Conservation (phyloP, 2,888 invertebrate species). For the Criorhina ranunculi region DNA sequence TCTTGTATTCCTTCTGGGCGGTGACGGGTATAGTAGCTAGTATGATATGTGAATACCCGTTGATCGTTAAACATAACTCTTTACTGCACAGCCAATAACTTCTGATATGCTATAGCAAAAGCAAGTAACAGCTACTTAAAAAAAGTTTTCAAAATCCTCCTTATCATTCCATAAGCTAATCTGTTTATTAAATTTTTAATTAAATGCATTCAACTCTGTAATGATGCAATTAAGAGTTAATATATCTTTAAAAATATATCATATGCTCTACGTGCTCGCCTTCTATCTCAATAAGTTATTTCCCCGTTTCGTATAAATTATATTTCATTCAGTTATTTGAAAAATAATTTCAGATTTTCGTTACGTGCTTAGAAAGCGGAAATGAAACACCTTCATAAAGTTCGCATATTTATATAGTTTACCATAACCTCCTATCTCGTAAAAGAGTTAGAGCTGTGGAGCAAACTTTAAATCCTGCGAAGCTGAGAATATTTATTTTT, state of each 20-base stretch:
- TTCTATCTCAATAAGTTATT: conserved; percentile 44
- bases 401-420: conserved; percentile 49
- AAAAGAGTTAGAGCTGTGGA: conserved; percentile 13
- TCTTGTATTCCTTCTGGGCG: too few species aligned
- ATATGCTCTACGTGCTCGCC: conserved; percentile 49
- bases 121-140: not conserved
- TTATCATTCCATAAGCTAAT: conserved; percentile 3
- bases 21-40: too few species aligned
- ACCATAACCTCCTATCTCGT: not conserved
- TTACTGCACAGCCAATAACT: too few species aligned
- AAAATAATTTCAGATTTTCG: conserved; percentile 72
- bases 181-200: conserved; percentile 60
- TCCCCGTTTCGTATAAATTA: conserved; percentile 49
- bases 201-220: conserved; percentile 48
- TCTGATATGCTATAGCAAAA: too few species aligned
- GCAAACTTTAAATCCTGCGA: conserved; percentile 44
- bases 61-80: too few species aligned
- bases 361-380: conserved; percentile 70
- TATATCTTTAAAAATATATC: conserved; percentile 44
- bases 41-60: too few species aligned
- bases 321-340: conserved; percentile 70
- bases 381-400: conserved; percentile 57
- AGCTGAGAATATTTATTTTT: conserved; percentile 15
- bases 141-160: not conserved
- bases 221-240: conserved; percentile 32